Evolutionary conservation across 2,797 vertebrate species (phyloP).

Genomic region (Chiloscyllium punctatum): DNA sequence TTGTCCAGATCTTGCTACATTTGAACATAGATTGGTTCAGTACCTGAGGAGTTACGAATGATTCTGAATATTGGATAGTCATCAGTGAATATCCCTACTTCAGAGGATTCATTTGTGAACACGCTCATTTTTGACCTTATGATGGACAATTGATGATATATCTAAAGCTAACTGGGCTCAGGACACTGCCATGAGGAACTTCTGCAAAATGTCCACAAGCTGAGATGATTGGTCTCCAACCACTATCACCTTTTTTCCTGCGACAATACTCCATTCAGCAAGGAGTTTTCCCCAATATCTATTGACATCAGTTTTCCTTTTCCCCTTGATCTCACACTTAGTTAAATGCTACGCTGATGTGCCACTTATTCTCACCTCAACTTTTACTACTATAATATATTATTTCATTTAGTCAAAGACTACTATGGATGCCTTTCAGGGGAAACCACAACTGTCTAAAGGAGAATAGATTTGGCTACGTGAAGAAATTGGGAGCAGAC

Average conservation of each 20-base stretch:
- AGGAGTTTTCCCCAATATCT: not conserved
- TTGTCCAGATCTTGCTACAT: not conserved
- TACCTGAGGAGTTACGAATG: not conserved
- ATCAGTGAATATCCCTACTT: too few species aligned
- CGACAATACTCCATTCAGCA: too few species aligned
- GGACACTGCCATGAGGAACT: not conserved
- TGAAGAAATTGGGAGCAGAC: not conserved
- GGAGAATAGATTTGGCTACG: not conserved
- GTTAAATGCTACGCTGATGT: not conserved
- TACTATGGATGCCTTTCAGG: not conserved
- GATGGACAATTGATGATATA: not conserved
- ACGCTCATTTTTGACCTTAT: too few species aligned
- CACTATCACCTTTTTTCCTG: too few species aligned
- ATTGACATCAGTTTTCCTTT: not conserved
- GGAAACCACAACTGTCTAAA: not conserved
- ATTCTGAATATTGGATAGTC: not conserved
- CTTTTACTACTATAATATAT: not conserved
- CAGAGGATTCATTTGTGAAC: too few species aligned
- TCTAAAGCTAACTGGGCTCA: not conserved
- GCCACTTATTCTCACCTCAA: not conserved
- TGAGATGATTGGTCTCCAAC: not conserved
- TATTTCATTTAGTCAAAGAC: not conserved
- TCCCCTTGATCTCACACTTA: not conserved
- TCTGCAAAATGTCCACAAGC: not conserved
- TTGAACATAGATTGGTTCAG: not conserved